Evolutionary conservation across 1,140 invertebrate species (phyloP), one percentile per base, ranked within the genome.

Genomic region (Hesperophylax magnus): DNA sequence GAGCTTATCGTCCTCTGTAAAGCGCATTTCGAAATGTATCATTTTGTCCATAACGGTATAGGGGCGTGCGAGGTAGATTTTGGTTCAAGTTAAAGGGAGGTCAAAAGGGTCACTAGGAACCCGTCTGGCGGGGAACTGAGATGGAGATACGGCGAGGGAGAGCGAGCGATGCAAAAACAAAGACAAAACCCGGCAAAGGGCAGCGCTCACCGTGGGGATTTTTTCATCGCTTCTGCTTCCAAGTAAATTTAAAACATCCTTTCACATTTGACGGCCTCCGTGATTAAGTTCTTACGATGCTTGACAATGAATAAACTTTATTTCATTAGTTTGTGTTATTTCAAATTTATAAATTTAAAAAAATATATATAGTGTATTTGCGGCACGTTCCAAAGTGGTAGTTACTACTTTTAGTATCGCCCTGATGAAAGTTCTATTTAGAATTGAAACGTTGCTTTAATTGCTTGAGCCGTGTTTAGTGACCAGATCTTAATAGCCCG

Each of bases 61-160:
- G 3, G 6, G 58, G 24, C 39, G 15, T 39, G 27, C 3, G 24
- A 11, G 47, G 34, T n/a, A 53, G 24, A 72, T 72, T 72, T 72
- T 53, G 69, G 69, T 72, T 53, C 20, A 52, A 24, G 47, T 72
- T 72, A 15, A 39, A 22, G 69, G 20, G 52, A 54, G 69, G 69
- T 72, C 69, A 54, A 27, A 72, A 72, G 22, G 69, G 69, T 72
- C 69, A 24, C 20, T 6, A 52, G 52, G 69, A 69, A 53, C 69
- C 69, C 69, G 69, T 72, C 69, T 72, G 39, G 39, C 39, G 3
- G 47, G 18, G 17, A 31, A 9, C 27, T 47, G 27, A 67, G 65
- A 18, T 27, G 39, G 5, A 39, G 27, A 39, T 18, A 11, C 9
- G 8, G 15, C 2, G 63, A 8, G 17, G 20, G 47, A 72, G 39